Evolutionary conservation across 2,888 invertebrate species (phyloP), one percentile per base, ranked within the genome.

Genomic region (Sesamia inferens): DNA sequence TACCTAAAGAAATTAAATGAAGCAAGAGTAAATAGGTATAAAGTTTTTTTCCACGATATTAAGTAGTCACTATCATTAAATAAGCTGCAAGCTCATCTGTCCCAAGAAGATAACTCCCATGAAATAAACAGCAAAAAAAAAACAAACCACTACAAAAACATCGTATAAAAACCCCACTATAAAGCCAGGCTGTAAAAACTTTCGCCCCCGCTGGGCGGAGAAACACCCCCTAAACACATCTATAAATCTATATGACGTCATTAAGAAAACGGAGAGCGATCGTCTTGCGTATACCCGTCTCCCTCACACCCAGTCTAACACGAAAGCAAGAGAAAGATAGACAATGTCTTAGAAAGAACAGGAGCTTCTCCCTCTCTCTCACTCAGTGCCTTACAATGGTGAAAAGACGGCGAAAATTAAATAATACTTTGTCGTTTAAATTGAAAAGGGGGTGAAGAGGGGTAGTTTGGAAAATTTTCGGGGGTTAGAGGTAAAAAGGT

Each of bases 401-500:
- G 95, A 95, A 96, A 95, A 95, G 95, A 95, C 95, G 94, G 87
- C 88, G 91, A 93, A 95, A 95, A 96, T 96, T 95, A 95, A 96
- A 96, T 95, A 96, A 95, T 96, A 96, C 96, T 96, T 96, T 95
- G 96, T 96, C 96, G 95, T 95, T 94, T 93, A 92, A 94, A 95
- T 95, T 94, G 94, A 94, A 94, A 92, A 88, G 90, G 93, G 93
- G 80, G 81, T 83, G 58, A 42, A 85, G 90, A 31, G 89, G 89
- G 90, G 90, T 91, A 91, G 92, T 94, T 94, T 90, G 92, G 92
- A 92, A 93, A 94, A 94, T 93, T 94, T 94, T 91, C 88, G 89
- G 91, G 93, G 93, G 95, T 92, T 90, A 92, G 93, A 93, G 93
- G 94, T 93, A 95, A 95, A 95, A 95, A 94, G 92, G 93, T 96